Percentiles rank a stretch among this genome's conserved stretches.
Conservation (phyloP, 2,113 vertebrate species). For the Falco punctatus region DNA sequence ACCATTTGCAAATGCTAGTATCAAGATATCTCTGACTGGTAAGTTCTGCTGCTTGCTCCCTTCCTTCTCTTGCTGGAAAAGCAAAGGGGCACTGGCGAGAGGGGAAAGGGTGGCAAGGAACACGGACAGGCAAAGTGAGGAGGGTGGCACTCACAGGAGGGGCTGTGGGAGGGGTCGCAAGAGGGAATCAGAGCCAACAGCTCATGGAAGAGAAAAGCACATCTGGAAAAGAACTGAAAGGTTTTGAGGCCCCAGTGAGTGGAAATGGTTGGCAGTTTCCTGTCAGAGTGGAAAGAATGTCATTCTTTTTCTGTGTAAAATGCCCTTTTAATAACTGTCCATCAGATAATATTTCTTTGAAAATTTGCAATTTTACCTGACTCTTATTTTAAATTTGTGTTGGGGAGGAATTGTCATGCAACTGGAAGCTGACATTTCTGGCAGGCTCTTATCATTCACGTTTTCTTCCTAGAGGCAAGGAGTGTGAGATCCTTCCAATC, state of each 20-base stretch:
- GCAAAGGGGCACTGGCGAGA: not conserved
- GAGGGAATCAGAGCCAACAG: not conserved
- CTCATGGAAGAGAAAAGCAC: not conserved
- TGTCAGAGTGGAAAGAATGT: not conserved
- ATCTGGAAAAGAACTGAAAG: not conserved
- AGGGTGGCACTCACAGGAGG: not conserved
- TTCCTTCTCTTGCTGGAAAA: not conserved
- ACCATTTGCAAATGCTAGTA: not conserved
- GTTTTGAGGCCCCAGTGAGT: not conserved
- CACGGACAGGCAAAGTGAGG: not conserved
- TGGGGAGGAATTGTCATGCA: slow-evolving; percentile 42
- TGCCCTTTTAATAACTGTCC: slow-evolving; percentile 31
- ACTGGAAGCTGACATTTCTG: slow-evolving; percentile 61
- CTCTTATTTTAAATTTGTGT: slow-evolving; percentile 33
- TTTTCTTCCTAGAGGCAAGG: slow-evolving; percentile 62
- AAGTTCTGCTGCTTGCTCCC: not conserved
- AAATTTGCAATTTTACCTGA: slow-evolving; percentile 51
- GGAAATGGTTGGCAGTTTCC: not conserved
- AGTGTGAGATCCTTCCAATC: slow-evolving; percentile 57
- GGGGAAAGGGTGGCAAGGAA: not conserved
- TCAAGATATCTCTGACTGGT: not conserved
- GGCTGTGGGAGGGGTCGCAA: not conserved
- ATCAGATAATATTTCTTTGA: slow-evolving; percentile 9
- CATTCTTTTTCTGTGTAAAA: slow-evolving; percentile 9
- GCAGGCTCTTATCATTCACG: slow-evolving; percentile 54